Evolutionary conservation across 1,140 invertebrate species (phyloP).

Genomic region (Leucophenga varia): DNA sequence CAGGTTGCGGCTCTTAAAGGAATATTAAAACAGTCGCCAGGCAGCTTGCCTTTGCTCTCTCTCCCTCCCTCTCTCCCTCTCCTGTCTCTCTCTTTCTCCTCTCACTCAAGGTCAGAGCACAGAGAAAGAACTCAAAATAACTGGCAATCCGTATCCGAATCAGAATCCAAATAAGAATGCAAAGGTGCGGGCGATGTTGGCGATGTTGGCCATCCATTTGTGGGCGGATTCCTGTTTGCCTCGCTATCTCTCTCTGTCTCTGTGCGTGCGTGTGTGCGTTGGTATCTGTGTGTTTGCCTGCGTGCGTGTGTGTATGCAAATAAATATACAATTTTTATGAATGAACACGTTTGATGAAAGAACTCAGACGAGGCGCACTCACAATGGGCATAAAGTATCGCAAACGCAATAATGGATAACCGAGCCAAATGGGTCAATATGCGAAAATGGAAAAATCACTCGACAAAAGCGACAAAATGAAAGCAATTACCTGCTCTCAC

Average conservation of each 20-base stretch:
- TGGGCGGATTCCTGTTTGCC: conserved; percentile 8
- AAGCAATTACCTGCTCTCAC: too few species aligned
- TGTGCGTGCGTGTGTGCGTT: neutral
- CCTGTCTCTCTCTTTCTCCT: too few species aligned
- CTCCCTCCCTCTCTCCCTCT: too few species aligned
- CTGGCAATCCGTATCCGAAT: conserved; percentile 8
- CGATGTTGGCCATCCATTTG: too few species aligned
- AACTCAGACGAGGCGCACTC: conserved; percentile 19
- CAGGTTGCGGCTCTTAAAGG: conserved; percentile 43
- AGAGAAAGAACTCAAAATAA: conserved; percentile 8
- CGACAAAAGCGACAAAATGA: neutral
- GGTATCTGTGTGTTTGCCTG: conserved; percentile 1
- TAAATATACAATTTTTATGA: conserved; percentile 53
- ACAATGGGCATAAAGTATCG: conserved; percentile 22
- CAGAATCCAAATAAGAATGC: too few species aligned
- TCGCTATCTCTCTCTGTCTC: neutral
- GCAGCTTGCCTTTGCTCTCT: too few species aligned
- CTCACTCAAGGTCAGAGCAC: conserved; percentile 38
- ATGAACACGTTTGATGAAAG: conserved; percentile 52
- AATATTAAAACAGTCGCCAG: conserved; percentile 41
- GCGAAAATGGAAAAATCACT: neutral
- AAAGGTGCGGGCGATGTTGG: too few species aligned
- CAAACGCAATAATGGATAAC: conserved; percentile 7
- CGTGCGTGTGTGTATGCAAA: conserved; percentile 35
- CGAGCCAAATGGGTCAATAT: neutral